A percentile compares a stretch with the other conserved stretches of the same genome.
Conservation (phyloP, 2,113 vertebrate genomes). For the Phoenicopterus ruber region DNA sequence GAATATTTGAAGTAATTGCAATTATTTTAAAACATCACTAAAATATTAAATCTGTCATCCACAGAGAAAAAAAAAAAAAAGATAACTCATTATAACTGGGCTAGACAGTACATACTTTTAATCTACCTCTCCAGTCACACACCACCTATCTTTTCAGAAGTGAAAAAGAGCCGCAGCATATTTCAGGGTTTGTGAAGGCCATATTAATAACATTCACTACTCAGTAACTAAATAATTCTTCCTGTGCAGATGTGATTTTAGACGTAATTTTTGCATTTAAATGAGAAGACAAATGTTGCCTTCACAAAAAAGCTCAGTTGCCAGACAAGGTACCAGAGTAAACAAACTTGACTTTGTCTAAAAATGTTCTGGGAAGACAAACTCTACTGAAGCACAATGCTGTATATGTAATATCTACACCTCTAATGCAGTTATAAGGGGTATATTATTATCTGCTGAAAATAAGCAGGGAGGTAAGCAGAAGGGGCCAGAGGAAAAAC, state of each 20-base stretch:
- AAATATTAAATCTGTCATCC: neutral
- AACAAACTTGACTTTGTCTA: neutral
- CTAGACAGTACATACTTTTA: neutral
- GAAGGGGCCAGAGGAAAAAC: neutral
- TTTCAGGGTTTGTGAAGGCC: neutral
- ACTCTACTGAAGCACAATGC: neutral
- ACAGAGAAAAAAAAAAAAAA: neutral
- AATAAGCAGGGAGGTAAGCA: neutral
- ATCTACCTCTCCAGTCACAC: neutral
- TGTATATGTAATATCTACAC: neutral
- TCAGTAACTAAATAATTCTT: neutral
- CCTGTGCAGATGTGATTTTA: slow-evolving; percentile 1
- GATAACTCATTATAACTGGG: neutral
- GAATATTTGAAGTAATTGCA: neutral
- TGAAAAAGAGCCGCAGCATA: neutral
- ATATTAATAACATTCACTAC: slow-evolving; percentile 3
- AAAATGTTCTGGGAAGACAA: neutral
- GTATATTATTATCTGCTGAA: neutral
- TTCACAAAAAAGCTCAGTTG: neutral
- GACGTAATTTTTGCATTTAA: neutral
- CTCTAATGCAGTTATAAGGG: neutral
- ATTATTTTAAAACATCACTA: neutral
- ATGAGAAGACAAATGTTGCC: neutral
- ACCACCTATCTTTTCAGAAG: neutral
- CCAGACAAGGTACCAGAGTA: neutral